phyloP scores from a whole-genome alignment of 2,888 invertebrate species.

The Dione vanillae region DNA sequence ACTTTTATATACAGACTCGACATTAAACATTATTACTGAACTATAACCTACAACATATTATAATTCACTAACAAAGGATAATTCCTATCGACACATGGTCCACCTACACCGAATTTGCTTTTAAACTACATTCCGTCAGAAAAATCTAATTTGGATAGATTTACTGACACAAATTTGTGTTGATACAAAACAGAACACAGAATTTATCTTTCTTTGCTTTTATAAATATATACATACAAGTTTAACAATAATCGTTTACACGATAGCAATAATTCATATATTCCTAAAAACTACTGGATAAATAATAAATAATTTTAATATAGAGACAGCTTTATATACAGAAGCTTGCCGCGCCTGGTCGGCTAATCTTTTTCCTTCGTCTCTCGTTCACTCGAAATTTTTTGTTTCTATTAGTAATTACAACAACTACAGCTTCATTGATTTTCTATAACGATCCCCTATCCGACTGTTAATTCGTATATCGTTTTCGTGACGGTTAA shows the following conservation, averaged over 20 bases:
- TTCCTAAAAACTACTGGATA: slow-evolving; percentile 70
- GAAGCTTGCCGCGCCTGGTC: slow-evolving; percentile 73
- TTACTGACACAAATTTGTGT: slow-evolving; percentile 49
- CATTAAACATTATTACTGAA: slow-evolving; percentile 63
- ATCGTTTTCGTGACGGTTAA: slow-evolving; percentile 53
- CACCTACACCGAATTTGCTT: slow-evolving; percentile 43
- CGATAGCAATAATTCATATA: slow-evolving; percentile 52
- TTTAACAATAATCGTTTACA: slow-evolving; percentile 61
- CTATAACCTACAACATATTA: slow-evolving; percentile 54
- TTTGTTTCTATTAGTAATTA: slow-evolving; percentile 54
- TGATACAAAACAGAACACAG: slow-evolving; percentile 22
- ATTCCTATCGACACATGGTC: slow-evolving; percentile 59
- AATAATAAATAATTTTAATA: slow-evolving; percentile 80
- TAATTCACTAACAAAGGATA: slow-evolving; percentile 54
- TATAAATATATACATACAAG: slow-evolving; percentile 47
- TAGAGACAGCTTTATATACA: slow-evolving; percentile 79
- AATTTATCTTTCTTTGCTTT: slow-evolving; percentile 21
- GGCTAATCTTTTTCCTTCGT: slow-evolving; percentile 52
- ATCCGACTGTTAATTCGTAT: slow-evolving; percentile 53
- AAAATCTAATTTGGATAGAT: slow-evolving; percentile 42
- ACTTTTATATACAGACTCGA: slow-evolving; percentile 63
- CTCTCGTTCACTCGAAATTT: slow-evolving; percentile 53
- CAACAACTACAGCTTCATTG: slow-evolving; percentile 58
- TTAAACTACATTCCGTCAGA: slow-evolving; percentile 24
- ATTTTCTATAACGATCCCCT: slow-evolving; percentile 66